These are phyloP conservation scores for Volucella zonaria DNA, from an alignment of 2,888 invertebrate genomes.

Conservation along the genomic window DNA sequence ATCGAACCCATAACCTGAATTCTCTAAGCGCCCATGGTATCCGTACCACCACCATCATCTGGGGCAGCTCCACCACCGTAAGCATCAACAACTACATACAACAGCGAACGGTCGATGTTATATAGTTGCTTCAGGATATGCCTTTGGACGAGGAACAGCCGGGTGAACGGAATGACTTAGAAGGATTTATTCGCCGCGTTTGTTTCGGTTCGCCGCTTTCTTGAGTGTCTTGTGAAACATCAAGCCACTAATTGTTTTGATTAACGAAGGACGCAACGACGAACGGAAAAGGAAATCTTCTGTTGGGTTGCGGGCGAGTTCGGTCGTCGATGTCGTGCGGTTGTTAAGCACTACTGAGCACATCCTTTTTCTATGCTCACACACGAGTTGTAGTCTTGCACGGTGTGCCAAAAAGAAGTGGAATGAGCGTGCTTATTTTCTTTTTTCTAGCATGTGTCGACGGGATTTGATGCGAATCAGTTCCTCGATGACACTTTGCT, in stretches of 20 bases:
- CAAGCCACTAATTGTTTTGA: constrained; percentile 73
- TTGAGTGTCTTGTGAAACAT: constrained; percentile 67
- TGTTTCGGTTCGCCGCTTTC: constrained; percentile 64
- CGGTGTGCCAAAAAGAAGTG: neutral
- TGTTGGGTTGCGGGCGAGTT: constrained; percentile 10
- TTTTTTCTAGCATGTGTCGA: constrained; percentile 22
- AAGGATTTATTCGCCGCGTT: constrained; percentile 62
- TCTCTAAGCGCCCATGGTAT: no score
- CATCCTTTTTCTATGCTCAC: neutral
- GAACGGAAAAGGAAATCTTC: constrained; percentile 44
- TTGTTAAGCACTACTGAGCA: constrained; percentile 17
- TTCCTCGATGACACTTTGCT: constrained; percentile 51
- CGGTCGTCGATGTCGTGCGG: constrained; percentile 3
- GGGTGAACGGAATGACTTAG: constrained; percentile 20
- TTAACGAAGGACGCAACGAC: constrained; percentile 63
- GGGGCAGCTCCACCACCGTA: constrained; percentile 13
- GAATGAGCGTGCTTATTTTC: constrained; percentile 21
- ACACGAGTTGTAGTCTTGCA: neutral
- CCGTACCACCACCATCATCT: neutral
- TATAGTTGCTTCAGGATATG: constrained; percentile 5
- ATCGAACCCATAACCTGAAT: neutral
- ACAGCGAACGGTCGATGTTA: neutral
- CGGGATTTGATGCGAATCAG: constrained; percentile 54
- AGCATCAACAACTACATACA: constrained; percentile 42
- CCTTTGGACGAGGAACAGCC: constrained; percentile 37